Evolutionary conservation across 1,140 invertebrate species (phyloP).

Genomic region (Thaumetopoea pityocampa): DNA sequence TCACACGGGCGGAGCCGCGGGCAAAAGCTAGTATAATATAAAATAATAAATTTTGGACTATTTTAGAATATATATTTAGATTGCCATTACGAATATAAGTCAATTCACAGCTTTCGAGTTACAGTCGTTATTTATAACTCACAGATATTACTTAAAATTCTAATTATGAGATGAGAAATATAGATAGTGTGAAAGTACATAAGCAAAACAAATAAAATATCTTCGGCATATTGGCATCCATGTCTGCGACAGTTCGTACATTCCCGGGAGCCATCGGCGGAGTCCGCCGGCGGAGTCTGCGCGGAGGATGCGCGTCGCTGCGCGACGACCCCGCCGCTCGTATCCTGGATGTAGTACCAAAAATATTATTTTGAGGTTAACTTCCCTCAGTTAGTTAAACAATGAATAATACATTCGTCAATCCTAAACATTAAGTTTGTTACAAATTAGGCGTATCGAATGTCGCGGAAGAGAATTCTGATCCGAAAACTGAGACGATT

Average conservation of each 20-base stretch:
- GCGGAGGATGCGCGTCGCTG: constrained; percentile 37
- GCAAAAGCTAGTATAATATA: no score
- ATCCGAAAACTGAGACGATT: constrained; percentile 67
- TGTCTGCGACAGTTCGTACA: constrained; percentile 29
- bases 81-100: no score
- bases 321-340: constrained; percentile 52
- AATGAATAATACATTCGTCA: constrained; percentile 43
- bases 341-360: constrained; percentile 64
- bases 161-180: constrained; percentile 3
- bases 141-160: no score
- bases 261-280: constrained; percentile 35
- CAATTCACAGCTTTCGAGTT: no score
- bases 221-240: constrained; percentile 19
- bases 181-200: constrained; percentile 6
- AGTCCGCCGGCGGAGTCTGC: constrained; percentile 56
- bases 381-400: constrained; percentile 38
- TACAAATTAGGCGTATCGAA: constrained; percentile 53
- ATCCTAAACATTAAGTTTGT: constrained; percentile 21
- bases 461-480: constrained; percentile 66
- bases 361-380: constrained; percentile 74
- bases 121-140: no score
- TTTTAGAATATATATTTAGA: no score
- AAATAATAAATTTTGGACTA: no score
- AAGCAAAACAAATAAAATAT: constrained; percentile 20
- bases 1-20: no score